phyloP scores from a whole-genome alignment of 2,888 invertebrate genomes.

The Caenorhabditis japonica region DNA sequence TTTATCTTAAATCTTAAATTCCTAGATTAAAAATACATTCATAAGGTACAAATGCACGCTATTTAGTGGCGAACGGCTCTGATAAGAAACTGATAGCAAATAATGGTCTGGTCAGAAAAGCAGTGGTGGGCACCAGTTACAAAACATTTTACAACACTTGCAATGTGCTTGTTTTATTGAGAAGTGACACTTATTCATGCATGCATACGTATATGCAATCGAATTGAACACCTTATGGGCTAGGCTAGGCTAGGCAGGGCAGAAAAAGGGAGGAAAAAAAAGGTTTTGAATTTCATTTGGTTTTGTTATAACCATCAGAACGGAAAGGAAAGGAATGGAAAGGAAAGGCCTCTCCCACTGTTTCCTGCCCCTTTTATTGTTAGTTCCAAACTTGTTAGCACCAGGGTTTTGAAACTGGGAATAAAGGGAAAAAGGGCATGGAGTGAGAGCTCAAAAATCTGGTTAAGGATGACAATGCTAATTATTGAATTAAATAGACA shows the following conservation, averaged over 20 bases:
- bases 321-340: no score
- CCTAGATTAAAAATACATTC: no score
- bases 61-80: conserved; percentile 16
- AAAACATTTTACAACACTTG: no score
- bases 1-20: no score
- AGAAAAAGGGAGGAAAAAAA: conserved; percentile 19
- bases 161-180: conserved; percentile 20
- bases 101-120: conserved; percentile 25
- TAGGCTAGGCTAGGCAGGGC: conserved; percentile 1
- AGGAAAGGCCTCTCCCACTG: no score
- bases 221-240: conserved; percentile 40
- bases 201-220: conserved; percentile 23
- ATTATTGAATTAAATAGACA: conserved; percentile 13
- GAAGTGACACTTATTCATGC: not conserved
- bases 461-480: conserved; percentile 1
- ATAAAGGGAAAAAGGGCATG: not conserved
- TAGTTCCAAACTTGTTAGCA: no score
- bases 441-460: no score
- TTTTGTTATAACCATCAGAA: no score
- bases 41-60: conserved; percentile 2
- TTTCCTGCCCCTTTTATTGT: no score
- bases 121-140: conserved; percentile 13
- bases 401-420: no score
- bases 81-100: conserved; percentile 27
- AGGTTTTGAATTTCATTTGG: conserved; percentile 45